A percentile compares a stretch with the other conserved stretches of the same genome.
phyloP scores from a whole-genome alignment of 2,888 invertebrate genomes.

The Drosophila antonietae region DNA sequence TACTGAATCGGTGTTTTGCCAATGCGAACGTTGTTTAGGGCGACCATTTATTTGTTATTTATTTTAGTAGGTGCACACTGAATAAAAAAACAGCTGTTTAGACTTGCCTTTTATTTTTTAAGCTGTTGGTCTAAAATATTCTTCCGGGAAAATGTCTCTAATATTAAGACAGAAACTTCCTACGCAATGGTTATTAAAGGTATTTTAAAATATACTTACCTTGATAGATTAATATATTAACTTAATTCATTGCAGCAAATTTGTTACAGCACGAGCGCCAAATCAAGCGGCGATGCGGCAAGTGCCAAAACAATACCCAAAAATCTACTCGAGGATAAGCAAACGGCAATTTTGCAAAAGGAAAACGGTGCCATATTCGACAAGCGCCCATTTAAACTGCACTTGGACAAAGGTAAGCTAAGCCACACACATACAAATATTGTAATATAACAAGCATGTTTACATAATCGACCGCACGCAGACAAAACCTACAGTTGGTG shows the following conservation, averaged over 20 bases:
- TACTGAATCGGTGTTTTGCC: background rate
- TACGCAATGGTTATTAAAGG: slow-evolving; percentile 50
- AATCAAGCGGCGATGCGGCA: slow-evolving; percentile 25
- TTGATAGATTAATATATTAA: background rate
- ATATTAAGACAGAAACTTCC: slow-evolving; percentile 46
- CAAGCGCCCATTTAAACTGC: slow-evolving; percentile 93
- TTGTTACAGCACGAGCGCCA: slow-evolving; percentile 49
- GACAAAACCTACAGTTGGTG: slow-evolving; percentile 96
- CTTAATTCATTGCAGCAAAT: slow-evolving; percentile 29
- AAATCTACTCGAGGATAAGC: slow-evolving; percentile 87
- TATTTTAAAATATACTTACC: slow-evolving; percentile 2
- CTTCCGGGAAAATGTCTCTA: slow-evolving; percentile 49
- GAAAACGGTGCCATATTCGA: slow-evolving; percentile 93
- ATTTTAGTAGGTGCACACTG: slow-evolving; percentile 33
- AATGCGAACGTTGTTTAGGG: slow-evolving; percentile 10
- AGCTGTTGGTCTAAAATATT: background rate
- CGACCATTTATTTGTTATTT: slow-evolving; percentile 3
- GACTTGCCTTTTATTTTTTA: slow-evolving; percentile 7
- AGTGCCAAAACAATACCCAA: slow-evolving; percentile 87
- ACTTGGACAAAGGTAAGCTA: slow-evolving; percentile 87
- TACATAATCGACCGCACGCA: slow-evolving; percentile 62
- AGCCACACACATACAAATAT: background rate
- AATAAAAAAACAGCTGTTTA: slow-evolving; percentile 29
- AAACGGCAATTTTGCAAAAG: slow-evolving; percentile 87
- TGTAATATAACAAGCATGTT: slow-evolving; percentile 27